Evolutionary conservation across 2,888 invertebrate genomes (phyloP).

Genomic region (Papilio gigon): DNA sequence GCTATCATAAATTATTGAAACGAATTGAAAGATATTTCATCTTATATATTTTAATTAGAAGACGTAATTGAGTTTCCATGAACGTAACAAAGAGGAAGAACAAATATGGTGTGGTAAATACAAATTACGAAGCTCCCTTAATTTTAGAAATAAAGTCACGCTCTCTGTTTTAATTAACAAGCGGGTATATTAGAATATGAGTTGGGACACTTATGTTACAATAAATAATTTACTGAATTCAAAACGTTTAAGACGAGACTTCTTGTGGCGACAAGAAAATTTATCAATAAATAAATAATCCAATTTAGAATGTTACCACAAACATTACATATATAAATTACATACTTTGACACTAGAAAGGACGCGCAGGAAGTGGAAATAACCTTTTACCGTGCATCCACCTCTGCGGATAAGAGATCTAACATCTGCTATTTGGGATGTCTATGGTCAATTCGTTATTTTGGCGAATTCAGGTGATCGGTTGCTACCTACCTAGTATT

Average conservation of each 20-base stretch:
- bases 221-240: constrained; percentile 21
- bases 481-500: no score
- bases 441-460: no score
- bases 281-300: constrained; percentile 4
- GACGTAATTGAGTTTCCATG: constrained; percentile 17
- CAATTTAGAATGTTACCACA: background rate
- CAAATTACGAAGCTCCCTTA: constrained; percentile 37
- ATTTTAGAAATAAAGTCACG: constrained; percentile 38
- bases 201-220: constrained; percentile 27
- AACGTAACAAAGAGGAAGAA: constrained; percentile 31
- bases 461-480: no score
- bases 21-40: background rate
- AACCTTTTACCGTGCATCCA: no score
- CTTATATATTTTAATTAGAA: background rate
- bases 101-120: constrained; percentile 37
- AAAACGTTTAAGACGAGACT: constrained; percentile 23
- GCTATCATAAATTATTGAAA: background rate
- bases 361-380: no score
- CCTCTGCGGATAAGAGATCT: no score
- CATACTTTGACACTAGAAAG: no score
- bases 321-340: no score
- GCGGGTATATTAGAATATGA: constrained; percentile 34
- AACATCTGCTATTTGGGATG: no score
- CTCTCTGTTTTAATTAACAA: constrained; percentile 40
- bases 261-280: constrained; percentile 7